Percentiles rank a stretch among this genome's conserved stretches.
Conservation (phyloP, 2,888 invertebrate genomes). For the Iselma pallidipennis region DNA sequence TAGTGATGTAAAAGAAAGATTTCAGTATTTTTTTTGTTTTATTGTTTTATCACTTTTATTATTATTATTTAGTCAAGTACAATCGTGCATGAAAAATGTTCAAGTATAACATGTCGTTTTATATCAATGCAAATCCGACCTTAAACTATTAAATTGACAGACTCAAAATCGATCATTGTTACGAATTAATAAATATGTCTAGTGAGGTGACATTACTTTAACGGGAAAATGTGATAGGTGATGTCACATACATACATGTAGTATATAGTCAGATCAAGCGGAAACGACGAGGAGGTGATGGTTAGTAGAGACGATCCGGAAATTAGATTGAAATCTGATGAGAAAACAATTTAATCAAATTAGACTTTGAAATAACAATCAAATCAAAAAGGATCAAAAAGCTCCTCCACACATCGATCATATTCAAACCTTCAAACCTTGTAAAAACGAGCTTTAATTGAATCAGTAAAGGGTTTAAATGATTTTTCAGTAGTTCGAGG, state of each 20-base stretch:
- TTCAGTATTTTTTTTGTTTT: neutral
- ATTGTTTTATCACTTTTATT: neutral
- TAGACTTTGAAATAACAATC: neutral
- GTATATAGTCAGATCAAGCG: neutral
- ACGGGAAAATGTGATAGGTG: neutral
- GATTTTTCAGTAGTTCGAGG: too few relatives aligned
- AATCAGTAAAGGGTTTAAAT: too few relatives aligned
- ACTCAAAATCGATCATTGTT: conserved; percentile 3
- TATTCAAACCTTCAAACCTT: too few relatives aligned
- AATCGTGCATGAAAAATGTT: too few relatives aligned
- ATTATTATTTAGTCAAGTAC: too few relatives aligned
- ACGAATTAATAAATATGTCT: conserved; percentile 1
- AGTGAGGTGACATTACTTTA: conserved; percentile 1
- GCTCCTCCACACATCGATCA: neutral
- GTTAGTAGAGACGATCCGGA: neutral
- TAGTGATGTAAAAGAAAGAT: neutral
- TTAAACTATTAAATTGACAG: conserved; percentile 2
- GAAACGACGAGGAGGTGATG: neutral
- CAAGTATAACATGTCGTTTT: neutral
- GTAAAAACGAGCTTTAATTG: too few relatives aligned
- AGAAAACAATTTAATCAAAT: neutral
- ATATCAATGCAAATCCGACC: neutral
- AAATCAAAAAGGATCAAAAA: neutral
- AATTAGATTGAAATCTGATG: conserved; percentile 1
- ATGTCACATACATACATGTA: neutral